A percentile compares a stretch with the other conserved stretches of the same genome.
These are phyloP conservation scores for Muscidifurax raptorellus DNA, from an alignment of 1,140 invertebrate species.

Conservation along the genomic window DNA sequence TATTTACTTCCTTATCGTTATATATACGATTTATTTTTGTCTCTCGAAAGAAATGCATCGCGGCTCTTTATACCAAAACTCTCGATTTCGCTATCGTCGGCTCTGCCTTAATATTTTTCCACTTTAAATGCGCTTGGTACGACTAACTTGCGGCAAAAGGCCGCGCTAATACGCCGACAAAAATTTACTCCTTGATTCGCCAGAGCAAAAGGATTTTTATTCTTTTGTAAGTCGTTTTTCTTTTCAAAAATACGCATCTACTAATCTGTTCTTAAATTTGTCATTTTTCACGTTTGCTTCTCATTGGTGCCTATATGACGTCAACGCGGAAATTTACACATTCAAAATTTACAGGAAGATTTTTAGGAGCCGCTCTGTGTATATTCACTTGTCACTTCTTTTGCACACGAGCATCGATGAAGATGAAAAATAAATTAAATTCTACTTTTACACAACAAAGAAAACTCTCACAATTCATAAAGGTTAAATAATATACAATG, in stretches of 20 bases:
- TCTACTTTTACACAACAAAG: conserved; percentile 47
- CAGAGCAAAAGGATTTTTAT: conserved; percentile 6
- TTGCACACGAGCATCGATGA: conserved; percentile 38
- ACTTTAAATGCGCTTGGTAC: conserved; percentile 75
- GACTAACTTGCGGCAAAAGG: conserved; percentile 71
- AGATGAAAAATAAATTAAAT: conserved; percentile 45
- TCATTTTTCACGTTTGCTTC: conserved; percentile 38
- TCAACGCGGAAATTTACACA: conserved; percentile 52
- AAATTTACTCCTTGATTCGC: conserved; percentile 21
- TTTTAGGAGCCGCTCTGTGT: conserved; percentile 37
- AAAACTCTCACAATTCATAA: conserved; percentile 43
- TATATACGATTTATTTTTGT: conserved; percentile 29
- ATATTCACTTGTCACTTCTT: conserved; percentile 5
- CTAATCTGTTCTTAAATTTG: conserved; percentile 40
- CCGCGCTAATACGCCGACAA: conserved; percentile 53
- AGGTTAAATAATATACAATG: conserved; percentile 52
- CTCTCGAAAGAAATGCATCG: conserved; percentile 44
- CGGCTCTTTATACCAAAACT: conserved; percentile 53
- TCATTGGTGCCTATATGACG: conserved; percentile 34
- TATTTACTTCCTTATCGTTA: conserved; percentile 48
- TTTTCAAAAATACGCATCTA: conserved; percentile 52
- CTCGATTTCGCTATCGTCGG: conserved; percentile 15
- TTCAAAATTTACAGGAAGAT: conserved; percentile 53
- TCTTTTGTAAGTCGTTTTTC: conserved; percentile 46
- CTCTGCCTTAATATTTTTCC: conserved; percentile 49